Base-by-base conservation (phyloP, 2,888 invertebrate genomes). In the Aelia acuminata region DNA sequence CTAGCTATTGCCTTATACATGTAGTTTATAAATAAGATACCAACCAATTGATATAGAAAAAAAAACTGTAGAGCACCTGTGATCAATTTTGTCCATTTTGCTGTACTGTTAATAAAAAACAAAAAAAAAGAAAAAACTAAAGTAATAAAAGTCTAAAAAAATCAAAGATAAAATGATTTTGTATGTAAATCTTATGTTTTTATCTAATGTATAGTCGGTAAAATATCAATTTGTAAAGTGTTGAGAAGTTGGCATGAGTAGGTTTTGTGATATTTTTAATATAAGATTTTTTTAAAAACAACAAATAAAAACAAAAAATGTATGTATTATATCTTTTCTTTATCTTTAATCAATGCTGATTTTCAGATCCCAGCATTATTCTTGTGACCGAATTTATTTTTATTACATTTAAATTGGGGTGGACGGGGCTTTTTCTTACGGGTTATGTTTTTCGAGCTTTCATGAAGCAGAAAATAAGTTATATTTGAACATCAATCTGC, bases 381-480 rank as follows among this genome's bases (percentile, higher is more conserved):
- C 7, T n/a, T 39, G 35, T 57, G 35, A 18, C 63, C 31, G 13
- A 57, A 31, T 10, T 22, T 50, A 48, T 70, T 63, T 7, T 43
- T 87, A 48, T 22, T 87, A 43, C 3, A 3, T 39, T 63, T 86
- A 49, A n/a, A 11, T 31, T 63, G 43, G 20, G 57, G 53, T 53
- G 86, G 20, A 70, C 70, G 86, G 18, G 48, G 26, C 48, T 70
- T 48, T 39, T 63, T 84, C 49, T 47, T 18, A 47, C 20, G 85
- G 85, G 49, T 85, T 63, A n/a, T 20, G 18, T 85, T 50, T 88
- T 84, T 39, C 39, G 35, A 49, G 87, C 63, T 89, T 89, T 89
- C 89, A 89, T 87, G 84, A 80, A 89, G 89, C 89, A 89, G 89
- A 88, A 80, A 84, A 88, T 39, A 87, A 48, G 49, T 89, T 87